Percentiles rank a stretch among this genome's conserved stretches.
Evolutionary conservation across 2,888 invertebrate species (phyloP).

Genomic region (Xestia ashworthii): DNA sequence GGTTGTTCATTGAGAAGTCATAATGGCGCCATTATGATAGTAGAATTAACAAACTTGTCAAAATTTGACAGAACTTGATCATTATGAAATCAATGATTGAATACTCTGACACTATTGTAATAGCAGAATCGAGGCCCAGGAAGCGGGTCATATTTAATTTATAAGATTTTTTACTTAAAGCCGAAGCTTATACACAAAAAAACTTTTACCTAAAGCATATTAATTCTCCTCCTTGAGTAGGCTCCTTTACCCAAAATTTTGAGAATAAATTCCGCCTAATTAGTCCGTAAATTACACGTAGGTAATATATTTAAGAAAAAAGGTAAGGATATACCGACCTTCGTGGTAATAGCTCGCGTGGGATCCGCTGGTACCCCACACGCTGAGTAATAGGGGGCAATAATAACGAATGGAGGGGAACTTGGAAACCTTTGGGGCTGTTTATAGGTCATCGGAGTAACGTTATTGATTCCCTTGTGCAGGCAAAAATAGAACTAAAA

Average conservation of each 20-base stretch:
- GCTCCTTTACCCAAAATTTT: not conserved
- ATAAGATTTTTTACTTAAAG: not conserved
- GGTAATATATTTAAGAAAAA: slow-evolving; percentile 61
- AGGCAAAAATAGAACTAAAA: slow-evolving; percentile 62
- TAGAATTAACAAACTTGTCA: too few relatives aligned
- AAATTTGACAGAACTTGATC: too few relatives aligned
- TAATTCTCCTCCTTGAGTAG: not conserved
- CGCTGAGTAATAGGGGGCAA: slow-evolving; percentile 73
- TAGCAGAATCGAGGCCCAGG: too few relatives aligned
- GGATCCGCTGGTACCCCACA: slow-evolving; percentile 67
- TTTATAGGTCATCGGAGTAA: slow-evolving; percentile 69
- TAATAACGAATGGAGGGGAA: slow-evolving; percentile 74
- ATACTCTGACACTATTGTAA: too few relatives aligned
- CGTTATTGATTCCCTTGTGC: slow-evolving; percentile 66
- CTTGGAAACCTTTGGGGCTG: slow-evolving; percentile 63
- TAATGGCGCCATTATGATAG: too few relatives aligned
- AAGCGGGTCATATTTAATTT: not conserved
- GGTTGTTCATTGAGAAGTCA: too few relatives aligned
- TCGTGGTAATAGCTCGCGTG: slow-evolving; percentile 73
- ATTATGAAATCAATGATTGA: too few relatives aligned
- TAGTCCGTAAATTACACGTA: slow-evolving; percentile 47
- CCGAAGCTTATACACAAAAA: not conserved
- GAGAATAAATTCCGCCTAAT: slow-evolving; percentile 43
- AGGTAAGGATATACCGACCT: slow-evolving; percentile 70
- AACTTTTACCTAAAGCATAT: not conserved